A percentile compares a stretch with the other conserved stretches of the same genome.
These are phyloP conservation scores for Bombus picipes DNA, from an alignment of 1,140 invertebrate species.

Conservation along the genomic window DNA sequence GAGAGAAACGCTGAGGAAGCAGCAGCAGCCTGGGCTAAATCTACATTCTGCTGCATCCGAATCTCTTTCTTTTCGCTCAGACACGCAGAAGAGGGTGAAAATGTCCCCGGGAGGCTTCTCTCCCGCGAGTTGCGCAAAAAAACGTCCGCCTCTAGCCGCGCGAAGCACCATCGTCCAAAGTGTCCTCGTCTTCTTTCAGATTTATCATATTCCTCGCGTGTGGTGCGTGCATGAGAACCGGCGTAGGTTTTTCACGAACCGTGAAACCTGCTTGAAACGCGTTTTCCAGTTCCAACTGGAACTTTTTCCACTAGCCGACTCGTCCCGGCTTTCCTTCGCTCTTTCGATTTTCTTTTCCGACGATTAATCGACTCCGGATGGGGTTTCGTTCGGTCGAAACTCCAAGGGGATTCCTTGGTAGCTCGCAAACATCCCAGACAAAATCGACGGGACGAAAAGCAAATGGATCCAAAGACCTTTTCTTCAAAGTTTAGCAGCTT, in stretches of 20 bases:
- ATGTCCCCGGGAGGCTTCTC: neutral
- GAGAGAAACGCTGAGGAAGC: neutral
- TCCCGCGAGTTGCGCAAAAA: neutral
- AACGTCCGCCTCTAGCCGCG: neutral
- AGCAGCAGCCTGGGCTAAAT: neutral
- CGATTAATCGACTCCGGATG: neutral
- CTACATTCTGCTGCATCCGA: conserved; percentile 7
- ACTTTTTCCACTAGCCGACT: neutral
- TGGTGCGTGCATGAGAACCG: neutral
- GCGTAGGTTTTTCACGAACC: neutral
- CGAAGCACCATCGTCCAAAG: neutral
- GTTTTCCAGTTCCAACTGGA: neutral
- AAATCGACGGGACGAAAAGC: neutral
- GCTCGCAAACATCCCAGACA: too few relatives aligned
- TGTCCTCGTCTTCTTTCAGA: neutral
- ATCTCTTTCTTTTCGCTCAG: conserved; percentile 21
- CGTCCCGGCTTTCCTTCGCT: neutral
- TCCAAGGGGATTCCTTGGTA: too few relatives aligned
- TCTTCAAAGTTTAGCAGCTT: neutral
- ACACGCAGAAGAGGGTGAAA: neutral
- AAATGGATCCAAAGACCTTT: neutral
- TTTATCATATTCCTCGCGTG: neutral
- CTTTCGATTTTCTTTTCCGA: neutral
- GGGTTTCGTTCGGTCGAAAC: neutral
- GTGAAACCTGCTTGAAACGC: neutral